These are phyloP conservation scores for Boloria selene DNA, from an alignment of 2,888 invertebrate species.

Conservation along the genomic window DNA sequence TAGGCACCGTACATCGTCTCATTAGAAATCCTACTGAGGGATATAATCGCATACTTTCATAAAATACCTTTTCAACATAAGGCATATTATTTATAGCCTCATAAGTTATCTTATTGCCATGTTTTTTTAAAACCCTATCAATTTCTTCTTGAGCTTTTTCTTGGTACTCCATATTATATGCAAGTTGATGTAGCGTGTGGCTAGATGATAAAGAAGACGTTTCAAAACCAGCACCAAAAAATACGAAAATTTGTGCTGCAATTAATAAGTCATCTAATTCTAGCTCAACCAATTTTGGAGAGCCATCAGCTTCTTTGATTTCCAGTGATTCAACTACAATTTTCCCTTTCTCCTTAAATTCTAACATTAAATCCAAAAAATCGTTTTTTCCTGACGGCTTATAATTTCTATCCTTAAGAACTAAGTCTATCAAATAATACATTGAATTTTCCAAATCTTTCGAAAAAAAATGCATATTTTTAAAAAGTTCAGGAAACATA, in stretches of 20 bases:
- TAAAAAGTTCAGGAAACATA: conserved; percentile 64
- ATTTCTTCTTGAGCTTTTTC: conserved; percentile 69
- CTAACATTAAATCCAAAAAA: conserved; percentile 69
- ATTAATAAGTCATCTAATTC: conserved; percentile 63
- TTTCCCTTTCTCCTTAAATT: conserved; percentile 63
- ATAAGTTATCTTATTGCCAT: conserved; percentile 63
- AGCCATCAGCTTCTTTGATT: conserved; percentile 57
- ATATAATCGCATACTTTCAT: conserved; percentile 71
- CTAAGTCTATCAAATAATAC: conserved; percentile 55
- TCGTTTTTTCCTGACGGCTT: conserved; percentile 67
- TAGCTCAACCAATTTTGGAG: conserved; percentile 58
- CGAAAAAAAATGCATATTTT: conserved; percentile 56
- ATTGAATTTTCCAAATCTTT: conserved; percentile 60
- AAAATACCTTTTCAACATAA: conserved; percentile 68
- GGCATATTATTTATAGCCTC: conserved; percentile 71
- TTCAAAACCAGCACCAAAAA: conserved; percentile 79
- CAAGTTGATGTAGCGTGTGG: conserved; percentile 73
- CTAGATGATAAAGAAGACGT: conserved; percentile 78
- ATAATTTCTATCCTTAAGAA: conserved; percentile 60
- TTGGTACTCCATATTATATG: conserved; percentile 72
- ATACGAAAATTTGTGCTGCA: conserved; percentile 71
- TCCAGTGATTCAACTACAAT: conserved; percentile 67
- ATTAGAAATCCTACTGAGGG: conserved; percentile 68
- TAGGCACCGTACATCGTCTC: conserved; percentile 61
- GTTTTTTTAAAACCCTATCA: conserved; percentile 60